Evolutionary conservation across 2,888 invertebrate genomes (phyloP).

Genomic region (Xylota segnis): DNA sequence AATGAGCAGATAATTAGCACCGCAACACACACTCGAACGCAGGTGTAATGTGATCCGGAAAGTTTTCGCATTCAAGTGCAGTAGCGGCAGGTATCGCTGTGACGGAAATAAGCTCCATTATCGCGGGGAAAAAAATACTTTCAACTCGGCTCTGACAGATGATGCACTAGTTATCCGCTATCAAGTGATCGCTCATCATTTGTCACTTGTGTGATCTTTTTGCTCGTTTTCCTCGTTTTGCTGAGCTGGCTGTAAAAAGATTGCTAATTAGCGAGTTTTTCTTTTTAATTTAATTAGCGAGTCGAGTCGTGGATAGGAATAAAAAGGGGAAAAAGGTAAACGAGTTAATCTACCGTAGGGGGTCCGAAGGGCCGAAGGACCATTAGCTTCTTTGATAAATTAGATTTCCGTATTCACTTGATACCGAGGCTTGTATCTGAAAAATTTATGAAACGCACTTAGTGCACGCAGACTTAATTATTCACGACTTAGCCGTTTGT

Average conservation of each 20-base stretch:
- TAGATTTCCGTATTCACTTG: conserved; percentile 30
- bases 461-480: not conserved
- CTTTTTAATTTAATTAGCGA: conserved; percentile 17
- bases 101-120: conserved; percentile 72
- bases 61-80: conserved; percentile 59
- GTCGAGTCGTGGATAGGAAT: conserved; percentile 36
- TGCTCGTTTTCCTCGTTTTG: conserved; percentile 21
- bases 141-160: conserved; percentile 67
- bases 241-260: conserved; percentile 11
- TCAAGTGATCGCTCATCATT: conserved; percentile 74
- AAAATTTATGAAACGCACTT: not conserved
- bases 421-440: conserved; percentile 8
- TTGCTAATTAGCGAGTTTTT: conserved; percentile 45
- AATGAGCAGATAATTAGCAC: conserved; percentile 75
- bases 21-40: conserved; percentile 32
- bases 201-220: conserved; percentile 60
- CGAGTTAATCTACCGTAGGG: conserved; percentile 51
- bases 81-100: conserved; percentile 64
- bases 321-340: conserved; percentile 20
- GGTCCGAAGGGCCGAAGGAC: conserved; percentile 9
- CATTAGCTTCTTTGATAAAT: conserved; percentile 58
- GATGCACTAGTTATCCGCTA: conserved; percentile 53
- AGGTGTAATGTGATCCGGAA: conserved; percentile 71
- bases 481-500: too few relatives aligned
- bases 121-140: conserved; percentile 71